Evolutionary conservation across 2,888 invertebrate genomes (phyloP).

Genomic region (Troides helena): DNA sequence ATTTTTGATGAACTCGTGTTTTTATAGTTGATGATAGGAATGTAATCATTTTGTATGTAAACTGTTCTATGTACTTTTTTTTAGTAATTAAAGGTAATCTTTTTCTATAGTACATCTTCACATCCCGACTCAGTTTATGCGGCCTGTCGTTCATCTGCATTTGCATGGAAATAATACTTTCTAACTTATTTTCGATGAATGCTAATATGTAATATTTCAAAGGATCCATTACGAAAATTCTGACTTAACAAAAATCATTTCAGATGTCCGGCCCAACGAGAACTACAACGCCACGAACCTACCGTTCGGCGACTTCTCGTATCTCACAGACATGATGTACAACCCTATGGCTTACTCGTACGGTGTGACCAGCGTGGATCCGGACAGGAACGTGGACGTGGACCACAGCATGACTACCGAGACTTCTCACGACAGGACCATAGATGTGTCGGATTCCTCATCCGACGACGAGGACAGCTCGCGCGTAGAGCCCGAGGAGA

Average conservation of each 20-base stretch:
- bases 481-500: slow-evolving; percentile 60
- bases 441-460: slow-evolving; percentile 69
- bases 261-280: slow-evolving; percentile 75
- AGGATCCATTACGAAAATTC: neutral
- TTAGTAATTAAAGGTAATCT: too few species aligned
- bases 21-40: too few species aligned
- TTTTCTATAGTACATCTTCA: too few species aligned
- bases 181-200: neutral
- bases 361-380: slow-evolving; percentile 60
- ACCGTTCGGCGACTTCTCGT: slow-evolving; percentile 78
- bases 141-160: slow-evolving; percentile 1
- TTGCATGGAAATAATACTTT: slow-evolving; percentile 1
- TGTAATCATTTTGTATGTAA: too few species aligned
- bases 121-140: slow-evolving; percentile 6
- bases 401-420: slow-evolving; percentile 51
- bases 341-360: slow-evolving; percentile 68
- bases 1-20: too few species aligned
- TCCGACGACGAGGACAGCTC: slow-evolving; percentile 64
- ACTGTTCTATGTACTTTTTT: too few species aligned
- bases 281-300: slow-evolving; percentile 78
- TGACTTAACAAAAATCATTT: slow-evolving; percentile 22
- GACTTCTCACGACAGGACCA: slow-evolving; percentile 61
- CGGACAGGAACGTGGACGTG: slow-evolving; percentile 57
- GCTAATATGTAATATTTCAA: neutral
- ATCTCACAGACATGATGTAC: slow-evolving; percentile 77